Percentiles rank a stretch among this genome's conserved stretches.
Evolutionary conservation across 2,888 invertebrate genomes (phyloP).

Genomic region (Mechanitis messenoides): DNA sequence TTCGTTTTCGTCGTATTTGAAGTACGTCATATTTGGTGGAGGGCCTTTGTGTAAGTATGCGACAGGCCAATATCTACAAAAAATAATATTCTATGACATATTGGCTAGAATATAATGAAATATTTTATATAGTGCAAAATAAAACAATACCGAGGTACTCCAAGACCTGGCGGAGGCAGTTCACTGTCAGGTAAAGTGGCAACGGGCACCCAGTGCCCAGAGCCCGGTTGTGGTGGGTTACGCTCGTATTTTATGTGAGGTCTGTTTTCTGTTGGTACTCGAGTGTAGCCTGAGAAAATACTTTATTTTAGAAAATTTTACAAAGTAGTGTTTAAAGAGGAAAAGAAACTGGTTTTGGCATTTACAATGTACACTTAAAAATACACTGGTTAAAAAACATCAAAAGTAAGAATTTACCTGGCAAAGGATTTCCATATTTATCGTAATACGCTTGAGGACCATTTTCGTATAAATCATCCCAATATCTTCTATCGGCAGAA

Average conservation of each 20-base stretch:
- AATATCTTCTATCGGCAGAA: constrained; percentile 60
- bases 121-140: neutral
- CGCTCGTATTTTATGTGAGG: constrained; percentile 57
- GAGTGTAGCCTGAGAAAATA: constrained; percentile 50
- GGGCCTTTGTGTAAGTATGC: constrained; percentile 87
- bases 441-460: constrained; percentile 71
- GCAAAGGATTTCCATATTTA: constrained; percentile 65
- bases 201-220: constrained; percentile 61
- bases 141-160: constrained; percentile 53
- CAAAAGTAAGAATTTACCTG: constrained; percentile 43
- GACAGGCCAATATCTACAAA: constrained; percentile 82
- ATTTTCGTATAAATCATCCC: constrained; percentile 65
- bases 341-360: too few species aligned
- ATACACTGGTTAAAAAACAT: constrained; percentile 23
- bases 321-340: too few species aligned
- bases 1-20: constrained; percentile 58
- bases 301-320: too few species aligned
- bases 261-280: constrained; percentile 57
- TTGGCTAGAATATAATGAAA: neutral
- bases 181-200: constrained; percentile 34
- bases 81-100: neutral
- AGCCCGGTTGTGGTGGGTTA: constrained; percentile 52
- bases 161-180: constrained; percentile 66
- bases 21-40: constrained; percentile 84
- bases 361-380: too few species aligned